Evolutionary conservation across 2,113 vertebrate genomes (phyloP), one percentile per base, ranked within the genome.

Genomic region (Ammodytes dubius): DNA sequence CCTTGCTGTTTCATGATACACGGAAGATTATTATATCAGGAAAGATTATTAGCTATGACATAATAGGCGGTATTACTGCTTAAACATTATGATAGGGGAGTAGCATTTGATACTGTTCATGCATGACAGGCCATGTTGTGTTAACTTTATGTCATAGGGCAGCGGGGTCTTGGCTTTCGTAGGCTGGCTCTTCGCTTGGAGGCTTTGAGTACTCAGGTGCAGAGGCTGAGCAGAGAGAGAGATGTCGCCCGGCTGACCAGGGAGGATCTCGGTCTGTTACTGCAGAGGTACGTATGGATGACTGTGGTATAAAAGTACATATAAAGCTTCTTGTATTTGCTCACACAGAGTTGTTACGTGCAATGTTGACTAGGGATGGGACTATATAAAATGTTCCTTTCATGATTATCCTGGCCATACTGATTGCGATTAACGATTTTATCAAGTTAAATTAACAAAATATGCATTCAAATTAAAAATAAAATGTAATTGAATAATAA

Each of bases 101-200:
- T 4, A 66, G 7, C 9, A 49, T 50, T 13, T 60, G 17, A 82
- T 40, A 61, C 6, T 58, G 40, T 43, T 53, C 13, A 37, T 66
- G 45, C 7, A 14, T 49, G 70, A 69, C 43, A 37, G 1, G 1
- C 15, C 11, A 35, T 50, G 7, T 46, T 17, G 14, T 35, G 2
- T 70, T 3, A 39, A 2, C 50, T 67, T 59, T 47, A 27, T 70
- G 17, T 82, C 46, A 3, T 70, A 95, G 94, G 87, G 64, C 87
- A 85, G 53, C 85, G 40, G 9, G 68, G 54, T 12, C 67, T 74
- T 49, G 84, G 84, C 12, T 69, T 91, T 53, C 89, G 76, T 0
- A 81, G 82, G 53, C 74, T 95, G 90, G 81, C 88, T 49, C 87
- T 92, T n/a, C 91, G 90, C 7, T 68, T 95, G 83, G 91, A 94